Base-by-base conservation (phyloP, 2,888 invertebrate genomes). In the Athripsodes cinereus region DNA sequence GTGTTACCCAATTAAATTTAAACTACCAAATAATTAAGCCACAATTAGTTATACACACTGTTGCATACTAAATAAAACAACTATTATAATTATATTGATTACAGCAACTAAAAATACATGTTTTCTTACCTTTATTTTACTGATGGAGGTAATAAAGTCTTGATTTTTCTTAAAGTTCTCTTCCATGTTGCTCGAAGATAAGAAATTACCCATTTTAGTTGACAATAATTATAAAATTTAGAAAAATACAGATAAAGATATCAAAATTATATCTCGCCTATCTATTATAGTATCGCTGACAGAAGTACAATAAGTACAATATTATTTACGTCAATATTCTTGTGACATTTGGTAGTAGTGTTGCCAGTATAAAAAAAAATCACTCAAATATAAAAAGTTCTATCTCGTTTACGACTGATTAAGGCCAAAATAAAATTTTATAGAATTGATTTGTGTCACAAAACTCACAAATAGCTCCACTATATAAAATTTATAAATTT, bases 111-210 rank as follows among this genome's bases (percentile, higher is more conserved):
- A 47, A 18, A 50, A 22, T 10, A 22, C 11, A 19, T 35, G 34
- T 47, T 6, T 20, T 3, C 22, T 66, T 71, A 85, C 87, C 74
- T 84, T 83, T 57, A 86, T 78, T 71, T 81, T 81, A 67, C 85
- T 85, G 66, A 84, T 81, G 66, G 80, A 79, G 66, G 83, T 78
- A 69, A 86, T 82, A 65, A 86, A 85, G 65, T 85, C 85, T 69
- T 87, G 86, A 69, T 87, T 85, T 66, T 82, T 84, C 70, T 79
- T 82, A 65, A 84, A 80, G 67, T 82, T 85, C 66, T 86, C 85
- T 70, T 86, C 85, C 79, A 86, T 80, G 47, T 82, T 80, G 55
- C 81, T 74, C 22, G 82, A 75, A 57, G 77, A 70, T 58, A 78
- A 73, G 63, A 34, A 22, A 46, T 59, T 59, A 2, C 59, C 59